These are phyloP conservation scores for Lampris incognitus DNA, from an alignment of 2,113 vertebrate species.

Conservation along the genomic window DNA sequence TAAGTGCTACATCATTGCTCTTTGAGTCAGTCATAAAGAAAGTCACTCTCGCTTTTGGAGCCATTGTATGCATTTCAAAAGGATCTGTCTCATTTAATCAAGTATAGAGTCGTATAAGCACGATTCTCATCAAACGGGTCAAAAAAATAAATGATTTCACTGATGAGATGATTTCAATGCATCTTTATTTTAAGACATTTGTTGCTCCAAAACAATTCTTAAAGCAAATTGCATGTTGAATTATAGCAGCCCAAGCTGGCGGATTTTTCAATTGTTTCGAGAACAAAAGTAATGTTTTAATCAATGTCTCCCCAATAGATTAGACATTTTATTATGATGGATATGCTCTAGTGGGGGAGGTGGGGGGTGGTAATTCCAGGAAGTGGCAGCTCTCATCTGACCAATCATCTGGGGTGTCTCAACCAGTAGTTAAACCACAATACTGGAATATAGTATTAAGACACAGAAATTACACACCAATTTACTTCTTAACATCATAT, in stretches of 20 bases:
- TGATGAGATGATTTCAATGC: no score
- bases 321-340: no score
- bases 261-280: no score
- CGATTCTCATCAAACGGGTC: neutral
- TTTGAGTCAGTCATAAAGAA: constrained; percentile 32
- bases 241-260: no score
- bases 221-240: no score
- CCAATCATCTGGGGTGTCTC: neutral
- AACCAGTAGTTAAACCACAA: constrained; percentile 5
- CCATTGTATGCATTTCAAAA: constrained; percentile 15
- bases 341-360: no score
- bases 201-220: no score
- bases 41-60: constrained; percentile 10
- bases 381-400: neutral
- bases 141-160: no score
- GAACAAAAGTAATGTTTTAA: no score
- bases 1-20: constrained; percentile 31
- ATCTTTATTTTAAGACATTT: no score
- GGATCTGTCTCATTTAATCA: neutral
- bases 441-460: constrained; percentile 26
- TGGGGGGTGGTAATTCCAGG: no score
- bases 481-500: constrained; percentile 26
- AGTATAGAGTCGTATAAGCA: neutral
- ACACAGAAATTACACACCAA: constrained; percentile 25
- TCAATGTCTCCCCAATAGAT: no score